phyloP scores from a whole-genome alignment of 1,140 invertebrate species.

The Pectinophora gossypiella region DNA sequence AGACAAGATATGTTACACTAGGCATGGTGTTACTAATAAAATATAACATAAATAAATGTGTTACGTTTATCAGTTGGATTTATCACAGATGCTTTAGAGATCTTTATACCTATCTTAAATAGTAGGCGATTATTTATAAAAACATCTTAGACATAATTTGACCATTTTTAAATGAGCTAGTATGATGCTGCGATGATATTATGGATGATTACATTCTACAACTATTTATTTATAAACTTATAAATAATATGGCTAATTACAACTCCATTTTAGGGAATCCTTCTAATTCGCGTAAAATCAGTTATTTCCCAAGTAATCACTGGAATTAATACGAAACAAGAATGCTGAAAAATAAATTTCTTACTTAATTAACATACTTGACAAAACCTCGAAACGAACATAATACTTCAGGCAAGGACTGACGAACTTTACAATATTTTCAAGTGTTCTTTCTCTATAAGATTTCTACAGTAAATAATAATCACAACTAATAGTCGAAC shows the following conservation, averaged over 20 bases:
- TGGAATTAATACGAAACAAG: too few species aligned
- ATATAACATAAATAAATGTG: constrained; percentile 67
- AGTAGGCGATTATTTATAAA: constrained; percentile 35
- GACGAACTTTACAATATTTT: background rate
- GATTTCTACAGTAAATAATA: too few species aligned
- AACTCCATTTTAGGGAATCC: background rate
- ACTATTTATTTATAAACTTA: background rate
- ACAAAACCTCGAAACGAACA: background rate
- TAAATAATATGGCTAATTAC: background rate
- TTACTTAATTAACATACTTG: too few species aligned
- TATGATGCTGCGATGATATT: constrained; percentile 2
- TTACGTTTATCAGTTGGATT: constrained; percentile 65
- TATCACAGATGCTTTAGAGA: constrained; percentile 74
- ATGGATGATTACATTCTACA: background rate
- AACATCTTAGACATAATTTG: constrained; percentile 1
- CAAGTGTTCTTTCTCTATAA: background rate
- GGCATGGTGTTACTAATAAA: constrained; percentile 40
- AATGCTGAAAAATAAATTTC: too few species aligned
- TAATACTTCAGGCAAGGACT: background rate
- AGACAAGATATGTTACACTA: constrained; percentile 26
- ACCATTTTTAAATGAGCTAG: constrained; percentile 1
- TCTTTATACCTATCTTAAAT: constrained; percentile 64
- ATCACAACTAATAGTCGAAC: too few species aligned
- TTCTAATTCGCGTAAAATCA: too few species aligned
- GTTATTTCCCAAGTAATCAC: too few species aligned